Conservation (phyloP, 2,113 vertebrate species). For the Tinamus guttatus region DNA sequence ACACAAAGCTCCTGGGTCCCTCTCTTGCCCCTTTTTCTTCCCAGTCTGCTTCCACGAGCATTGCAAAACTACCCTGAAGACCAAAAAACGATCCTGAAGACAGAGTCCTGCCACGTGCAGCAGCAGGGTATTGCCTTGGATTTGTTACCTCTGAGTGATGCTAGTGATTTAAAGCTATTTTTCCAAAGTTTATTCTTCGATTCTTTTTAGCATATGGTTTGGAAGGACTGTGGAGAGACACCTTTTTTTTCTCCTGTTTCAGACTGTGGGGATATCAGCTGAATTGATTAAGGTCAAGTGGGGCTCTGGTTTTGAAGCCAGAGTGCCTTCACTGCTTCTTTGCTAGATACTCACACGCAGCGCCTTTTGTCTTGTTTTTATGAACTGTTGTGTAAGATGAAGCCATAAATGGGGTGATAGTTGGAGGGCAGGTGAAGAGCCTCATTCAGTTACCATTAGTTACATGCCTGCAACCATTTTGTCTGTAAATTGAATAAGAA, state of each 20-base stretch:
- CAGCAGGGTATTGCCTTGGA: rapidly evolving
- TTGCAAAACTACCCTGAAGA: not conserved
- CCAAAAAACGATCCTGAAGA: no score
- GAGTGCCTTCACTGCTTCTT: not conserved
- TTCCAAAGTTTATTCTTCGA: not conserved
- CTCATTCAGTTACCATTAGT: slow-evolving; percentile 61
- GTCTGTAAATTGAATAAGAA: slow-evolving; percentile 26
- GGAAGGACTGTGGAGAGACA: not conserved
- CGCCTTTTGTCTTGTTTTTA: slow-evolving; percentile 32
- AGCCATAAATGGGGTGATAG: slow-evolving; percentile 29
- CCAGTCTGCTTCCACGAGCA: not conserved
- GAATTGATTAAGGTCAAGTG: slow-evolving; percentile 36
- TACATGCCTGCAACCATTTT: slow-evolving; percentile 19
- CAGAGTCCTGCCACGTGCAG: rapidly evolving
- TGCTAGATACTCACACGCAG: rapidly evolving
- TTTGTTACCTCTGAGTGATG: not conserved
- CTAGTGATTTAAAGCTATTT: not conserved
- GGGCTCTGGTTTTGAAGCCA: slow-evolving; percentile 1
- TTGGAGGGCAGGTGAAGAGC: slow-evolving; percentile 53
- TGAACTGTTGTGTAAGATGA: not conserved
- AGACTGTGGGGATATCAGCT: not conserved
- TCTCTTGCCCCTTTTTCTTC: not conserved
- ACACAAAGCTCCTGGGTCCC: not conserved
- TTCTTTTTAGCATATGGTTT: not conserved
- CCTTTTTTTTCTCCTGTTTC: not conserved